These are phyloP conservation scores for Pollenia amentaria DNA, from an alignment of 2,888 invertebrate genomes.

Conservation along the genomic window DNA sequence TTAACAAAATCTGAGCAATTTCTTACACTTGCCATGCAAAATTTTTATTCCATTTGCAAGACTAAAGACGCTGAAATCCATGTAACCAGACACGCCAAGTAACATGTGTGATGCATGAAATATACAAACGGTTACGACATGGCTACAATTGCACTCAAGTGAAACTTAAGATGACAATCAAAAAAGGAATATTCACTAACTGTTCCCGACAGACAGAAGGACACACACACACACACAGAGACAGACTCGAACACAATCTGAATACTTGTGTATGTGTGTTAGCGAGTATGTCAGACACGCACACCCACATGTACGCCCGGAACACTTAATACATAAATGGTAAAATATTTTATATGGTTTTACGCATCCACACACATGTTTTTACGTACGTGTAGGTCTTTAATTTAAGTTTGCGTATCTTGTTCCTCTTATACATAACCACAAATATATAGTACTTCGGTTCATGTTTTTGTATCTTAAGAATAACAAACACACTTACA, in stretches of 20 bases:
- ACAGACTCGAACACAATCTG: not conserved
- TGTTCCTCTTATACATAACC: too few species aligned
- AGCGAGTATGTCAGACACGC: too few species aligned
- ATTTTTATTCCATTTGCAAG: slow-evolving; percentile 50
- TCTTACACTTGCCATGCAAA: slow-evolving; percentile 21
- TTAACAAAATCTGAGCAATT: slow-evolving; percentile 42
- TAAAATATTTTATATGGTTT: slow-evolving; percentile 62
- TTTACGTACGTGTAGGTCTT: slow-evolving; percentile 27
- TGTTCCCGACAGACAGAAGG: slow-evolving; percentile 53
- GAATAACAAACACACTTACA: slow-evolving; percentile 3
- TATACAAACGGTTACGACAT: slow-evolving; percentile 67
- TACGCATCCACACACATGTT: slow-evolving; percentile 76
- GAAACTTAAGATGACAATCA: slow-evolving; percentile 71
- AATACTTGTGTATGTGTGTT: not conserved
- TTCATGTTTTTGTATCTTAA: slow-evolving; percentile 11
- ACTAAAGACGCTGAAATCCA: slow-evolving; percentile 57
- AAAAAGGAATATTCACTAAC: slow-evolving; percentile 64
- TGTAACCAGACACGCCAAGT: slow-evolving; percentile 55
- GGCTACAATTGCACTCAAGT: slow-evolving; percentile 70
- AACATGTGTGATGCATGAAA: slow-evolving; percentile 72
- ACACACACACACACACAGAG: slow-evolving; percentile 11
- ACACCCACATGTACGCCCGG: slow-evolving; percentile 26
- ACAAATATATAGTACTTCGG: not conserved
- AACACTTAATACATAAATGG: slow-evolving; percentile 67
- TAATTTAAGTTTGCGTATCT: slow-evolving; percentile 23